These are phyloP conservation scores for Eupsilia transversa DNA, from an alignment of 2,888 invertebrate species.

Conservation along the genomic window DNA sequence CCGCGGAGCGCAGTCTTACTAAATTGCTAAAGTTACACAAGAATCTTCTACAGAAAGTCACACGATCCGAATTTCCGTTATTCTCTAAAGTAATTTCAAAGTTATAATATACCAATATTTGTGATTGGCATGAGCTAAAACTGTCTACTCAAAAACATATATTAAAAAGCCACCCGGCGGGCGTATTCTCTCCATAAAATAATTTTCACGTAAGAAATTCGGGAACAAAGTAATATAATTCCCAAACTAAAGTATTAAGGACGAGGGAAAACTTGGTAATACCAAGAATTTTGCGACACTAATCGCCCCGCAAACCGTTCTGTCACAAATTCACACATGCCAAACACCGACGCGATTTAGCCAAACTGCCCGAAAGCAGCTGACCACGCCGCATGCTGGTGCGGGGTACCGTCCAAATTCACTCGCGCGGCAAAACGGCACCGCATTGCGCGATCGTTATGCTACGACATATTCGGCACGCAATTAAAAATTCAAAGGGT, in stretches of 20 bases:
- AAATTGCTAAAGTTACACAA: slow-evolving; percentile 4
- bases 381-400: slow-evolving; percentile 37
- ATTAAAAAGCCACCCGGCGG: neutral
- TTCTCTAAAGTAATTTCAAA: slow-evolving; percentile 14
- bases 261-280: neutral
- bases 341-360: slow-evolving; percentile 44
- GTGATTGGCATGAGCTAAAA: neutral
- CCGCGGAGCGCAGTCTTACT: neutral
- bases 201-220: neutral
- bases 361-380: slow-evolving; percentile 27
- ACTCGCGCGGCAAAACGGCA: slow-evolving; percentile 33
- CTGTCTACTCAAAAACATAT: neutral
- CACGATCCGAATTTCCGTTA: slow-evolving; percentile 3
- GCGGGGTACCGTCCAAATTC: slow-evolving; percentile 13
- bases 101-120: neutral
- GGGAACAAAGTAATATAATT: neutral
- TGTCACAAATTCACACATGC: slow-evolving; percentile 49
- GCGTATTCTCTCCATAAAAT: neutral
- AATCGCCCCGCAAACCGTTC: neutral
- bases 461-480: slow-evolving; percentile 1
- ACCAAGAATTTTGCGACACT: neutral
- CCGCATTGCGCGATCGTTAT: slow-evolving; percentile 4
- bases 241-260: neutral
- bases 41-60: neutral
- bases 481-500: slow-evolving; percentile 25